These are phyloP conservation scores for Poicephalus meyeri DNA, from an alignment of 2,113 vertebrate genomes.

Conservation along the genomic window DNA sequence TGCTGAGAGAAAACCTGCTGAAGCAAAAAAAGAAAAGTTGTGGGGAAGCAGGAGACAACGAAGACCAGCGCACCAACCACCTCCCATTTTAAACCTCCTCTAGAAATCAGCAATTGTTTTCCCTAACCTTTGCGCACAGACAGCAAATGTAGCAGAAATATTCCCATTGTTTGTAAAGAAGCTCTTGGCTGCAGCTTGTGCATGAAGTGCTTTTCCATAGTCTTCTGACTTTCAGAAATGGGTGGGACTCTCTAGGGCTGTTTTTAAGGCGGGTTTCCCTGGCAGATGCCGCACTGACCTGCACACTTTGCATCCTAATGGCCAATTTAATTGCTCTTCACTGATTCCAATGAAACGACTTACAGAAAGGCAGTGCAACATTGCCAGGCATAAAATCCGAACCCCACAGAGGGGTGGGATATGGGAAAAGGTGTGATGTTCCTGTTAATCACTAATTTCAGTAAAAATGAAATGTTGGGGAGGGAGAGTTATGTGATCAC, in stretches of 20 bases:
- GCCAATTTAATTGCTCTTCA: neutral
- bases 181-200: neutral
- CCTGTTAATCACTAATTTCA: slow-evolving; percentile 27
- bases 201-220: neutral
- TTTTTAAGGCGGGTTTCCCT: neutral
- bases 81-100: neutral
- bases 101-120: neutral
- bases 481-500: neutral
- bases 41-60: neutral
- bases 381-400: neutral
- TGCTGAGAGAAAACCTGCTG: neutral
- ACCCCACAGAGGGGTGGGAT: neutral
- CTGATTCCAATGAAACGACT: neutral
- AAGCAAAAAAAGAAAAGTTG: neutral
- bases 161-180: neutral
- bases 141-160: neutral
- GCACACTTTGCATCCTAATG: neutral
- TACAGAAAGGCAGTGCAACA: neutral
- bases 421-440: neutral
- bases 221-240: neutral
- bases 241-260: neutral
- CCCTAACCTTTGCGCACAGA: neutral
- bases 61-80: neutral
- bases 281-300: neutral
- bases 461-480: slow-evolving; percentile 8